Conservation (phyloP, 2,797 vertebrate species). For the Squalus acanthias region DNA sequence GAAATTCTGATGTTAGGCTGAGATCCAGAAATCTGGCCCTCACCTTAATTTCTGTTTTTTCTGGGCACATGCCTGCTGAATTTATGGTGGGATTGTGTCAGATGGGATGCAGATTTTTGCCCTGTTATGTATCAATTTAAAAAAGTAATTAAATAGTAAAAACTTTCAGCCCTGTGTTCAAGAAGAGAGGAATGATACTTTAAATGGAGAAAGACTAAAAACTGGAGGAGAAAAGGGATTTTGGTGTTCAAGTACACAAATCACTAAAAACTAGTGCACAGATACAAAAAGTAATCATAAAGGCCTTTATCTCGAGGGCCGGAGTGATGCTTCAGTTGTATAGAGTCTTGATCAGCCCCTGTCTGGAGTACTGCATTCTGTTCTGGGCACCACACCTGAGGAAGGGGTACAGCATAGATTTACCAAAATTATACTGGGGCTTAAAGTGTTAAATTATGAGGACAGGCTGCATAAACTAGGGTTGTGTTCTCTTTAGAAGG, state of each 20-base stretch:
- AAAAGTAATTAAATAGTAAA: not conserved
- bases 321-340: not conserved
- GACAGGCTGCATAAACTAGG: not conserved
- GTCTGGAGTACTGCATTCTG: no score
- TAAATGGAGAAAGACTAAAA: not conserved
- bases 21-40: no score
- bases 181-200: not conserved
- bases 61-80: no score
- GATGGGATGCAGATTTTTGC: not conserved
- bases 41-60: no score
- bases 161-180: not conserved
- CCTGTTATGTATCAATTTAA: not conserved
- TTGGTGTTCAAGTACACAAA: no score
- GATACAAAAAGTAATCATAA: no score
- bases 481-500: not conserved
- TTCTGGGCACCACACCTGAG: no score
- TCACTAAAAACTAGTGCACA: no score
- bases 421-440: no score
- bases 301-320: not conserved
- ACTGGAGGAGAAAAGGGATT: not conserved
- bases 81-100: no score
- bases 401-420: no score
- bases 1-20: no score
- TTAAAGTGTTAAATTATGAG: not conserved
- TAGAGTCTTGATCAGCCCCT: not conserved